These are phyloP conservation scores for Synanceia verrucosa DNA, from an alignment of 2,797 vertebrate species.

Conservation along the genomic window DNA sequence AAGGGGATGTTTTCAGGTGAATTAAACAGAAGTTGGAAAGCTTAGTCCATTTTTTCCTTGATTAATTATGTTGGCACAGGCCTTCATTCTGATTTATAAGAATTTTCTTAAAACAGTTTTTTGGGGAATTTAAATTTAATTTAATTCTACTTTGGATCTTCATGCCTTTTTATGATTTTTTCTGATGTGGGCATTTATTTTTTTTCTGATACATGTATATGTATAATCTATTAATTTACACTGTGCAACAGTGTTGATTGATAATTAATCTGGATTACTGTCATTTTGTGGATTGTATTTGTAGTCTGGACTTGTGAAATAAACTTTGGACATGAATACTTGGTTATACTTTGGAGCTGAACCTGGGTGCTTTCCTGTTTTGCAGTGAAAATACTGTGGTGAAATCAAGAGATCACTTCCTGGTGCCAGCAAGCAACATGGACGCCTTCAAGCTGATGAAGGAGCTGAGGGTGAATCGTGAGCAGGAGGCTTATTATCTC, in stretches of 20 bases:
- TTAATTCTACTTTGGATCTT: too few relatives aligned
- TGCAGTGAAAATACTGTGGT: constrained; percentile 51
- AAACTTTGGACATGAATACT: neutral
- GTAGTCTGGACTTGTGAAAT: neutral
- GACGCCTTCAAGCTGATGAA: constrained; percentile 90
- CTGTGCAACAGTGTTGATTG: neutral
- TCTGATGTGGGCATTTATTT: too few relatives aligned
- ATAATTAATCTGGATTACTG: neutral
- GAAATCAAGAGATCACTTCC: constrained; percentile 2
- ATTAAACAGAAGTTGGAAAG: neutral
- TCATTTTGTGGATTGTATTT: neutral
- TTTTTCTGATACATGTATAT: too few relatives aligned
- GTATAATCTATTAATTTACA: too few relatives aligned
- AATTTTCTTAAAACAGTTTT: too few relatives aligned
- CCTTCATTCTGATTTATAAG: neutral
- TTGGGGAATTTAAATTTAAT: too few relatives aligned
- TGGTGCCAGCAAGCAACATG: constrained; percentile 70
- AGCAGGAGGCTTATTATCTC: constrained; percentile 89
- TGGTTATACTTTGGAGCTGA: neutral
- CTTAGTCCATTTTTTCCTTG: neutral
- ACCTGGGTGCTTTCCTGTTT: neutral
- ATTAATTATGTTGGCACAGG: neutral
- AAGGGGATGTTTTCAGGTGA: neutral
- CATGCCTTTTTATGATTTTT: too few relatives aligned
- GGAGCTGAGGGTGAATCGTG: constrained; percentile 88